Base-by-base conservation (phyloP, 2,888 invertebrate species). In the Falcaria lacertinaria region DNA sequence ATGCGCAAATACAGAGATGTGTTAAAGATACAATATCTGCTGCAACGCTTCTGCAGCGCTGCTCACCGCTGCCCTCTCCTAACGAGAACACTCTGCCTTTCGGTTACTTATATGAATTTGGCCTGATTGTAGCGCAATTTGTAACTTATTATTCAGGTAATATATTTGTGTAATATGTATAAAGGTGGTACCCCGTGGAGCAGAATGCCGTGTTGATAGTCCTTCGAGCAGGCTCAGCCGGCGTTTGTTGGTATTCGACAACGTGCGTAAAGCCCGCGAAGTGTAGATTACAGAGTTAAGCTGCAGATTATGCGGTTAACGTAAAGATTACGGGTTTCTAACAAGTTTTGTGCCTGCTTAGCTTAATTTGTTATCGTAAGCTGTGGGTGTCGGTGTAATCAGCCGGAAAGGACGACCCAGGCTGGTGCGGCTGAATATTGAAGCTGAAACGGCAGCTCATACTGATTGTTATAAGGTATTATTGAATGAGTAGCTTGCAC, bases 1-100 rank as follows among this genome's bases (percentile, higher is more conserved):
- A 42, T n/a, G 49, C 49, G 54, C 58, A 52, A 60, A 56, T 52
- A 72, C 74, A 73, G 53, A 64, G 65, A 60, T 68, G 64, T 57
- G 64, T 64, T 64, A 64, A 64, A 66, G 62, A 58, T 64, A 64
- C 68, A 64, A 51, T 40, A 33, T 38, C 15, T 32, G 33, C 33
- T 38, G 22, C 22, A 14, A n/a, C 40, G 36, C 37, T 34, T 16
- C 25, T 17, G 36, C 39, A 13, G n/a, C n/a, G n/a, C n/a, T n/a
- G n/a, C n/a, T n/a, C n/a, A n/a, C n/a, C n/a, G 36, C 17, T 15
- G 17, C 15, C 22, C 37, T 14, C 34, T 25, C 45, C 44, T 40
- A 22, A 22, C 22, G 5, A 28, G 28, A 28, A 7, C 28, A 28
- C 11, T 28, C n/a, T n/a, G n/a, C n/a, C n/a, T n/a, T n/a, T n/a